Conservation (phyloP, 2,797 vertebrate species). For the Dicrostonyx torquatus region DNA sequence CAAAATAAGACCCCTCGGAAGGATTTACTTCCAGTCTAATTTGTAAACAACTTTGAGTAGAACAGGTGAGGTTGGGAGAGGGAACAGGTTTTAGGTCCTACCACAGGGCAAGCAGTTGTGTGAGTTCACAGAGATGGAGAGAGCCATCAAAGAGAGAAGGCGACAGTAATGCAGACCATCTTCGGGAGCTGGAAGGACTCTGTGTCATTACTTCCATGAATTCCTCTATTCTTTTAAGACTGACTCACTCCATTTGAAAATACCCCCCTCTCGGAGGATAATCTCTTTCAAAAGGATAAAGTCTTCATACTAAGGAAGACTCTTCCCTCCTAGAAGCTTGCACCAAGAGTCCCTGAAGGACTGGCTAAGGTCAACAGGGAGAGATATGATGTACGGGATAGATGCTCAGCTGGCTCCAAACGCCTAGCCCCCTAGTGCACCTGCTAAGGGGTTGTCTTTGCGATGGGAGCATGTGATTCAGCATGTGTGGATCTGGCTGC, state of each 20-base stretch:
- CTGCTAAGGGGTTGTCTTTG: constrained; percentile 38
- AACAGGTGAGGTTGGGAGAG: neutral
- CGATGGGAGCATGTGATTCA: constrained; percentile 20
- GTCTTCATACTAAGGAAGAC: neutral
- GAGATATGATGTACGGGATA: neutral
- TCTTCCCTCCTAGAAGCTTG: neutral
- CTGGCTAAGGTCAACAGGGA: neutral
- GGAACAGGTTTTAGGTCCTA: neutral
- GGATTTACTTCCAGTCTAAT: neutral
- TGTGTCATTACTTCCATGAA: neutral
- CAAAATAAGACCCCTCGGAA: neutral
- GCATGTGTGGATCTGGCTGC: constrained; percentile 20
- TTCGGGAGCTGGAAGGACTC: neutral
- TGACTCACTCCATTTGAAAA: constrained; percentile 36
- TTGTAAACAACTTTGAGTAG: neutral
- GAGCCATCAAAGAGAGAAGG: neutral
- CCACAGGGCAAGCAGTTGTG: neutral
- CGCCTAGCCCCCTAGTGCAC: neutral
- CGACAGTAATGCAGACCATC: neutral
- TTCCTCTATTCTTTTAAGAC: constrained; percentile 35
- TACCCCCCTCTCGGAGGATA: neutral
- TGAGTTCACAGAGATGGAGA: constrained; percentile 9
- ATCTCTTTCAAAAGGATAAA: constrained; percentile 44
- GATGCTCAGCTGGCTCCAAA: constrained; percentile 13
- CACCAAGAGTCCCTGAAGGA: neutral